phyloP scores from a whole-genome alignment of 2,797 vertebrate genomes.

The Spondyliosoma cantharus region DNA sequence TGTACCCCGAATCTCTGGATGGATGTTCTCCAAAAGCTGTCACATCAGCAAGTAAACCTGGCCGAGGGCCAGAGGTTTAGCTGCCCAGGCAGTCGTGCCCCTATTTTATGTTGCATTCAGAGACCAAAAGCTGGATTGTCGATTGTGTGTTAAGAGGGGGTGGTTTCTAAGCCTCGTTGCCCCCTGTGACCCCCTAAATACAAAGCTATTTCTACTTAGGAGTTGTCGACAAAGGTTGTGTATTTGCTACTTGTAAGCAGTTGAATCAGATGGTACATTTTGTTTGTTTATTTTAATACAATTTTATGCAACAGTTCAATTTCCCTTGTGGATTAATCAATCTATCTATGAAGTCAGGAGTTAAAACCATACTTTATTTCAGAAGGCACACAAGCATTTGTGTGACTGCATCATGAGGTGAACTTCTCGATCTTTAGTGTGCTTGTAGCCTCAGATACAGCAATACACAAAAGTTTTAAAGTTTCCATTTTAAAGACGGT shows the following conservation, averaged over 20 bases:
- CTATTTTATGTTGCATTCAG: conserved; percentile 7
- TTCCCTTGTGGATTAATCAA: too few relatives aligned
- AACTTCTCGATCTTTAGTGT: too few relatives aligned
- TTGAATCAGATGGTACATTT: neutral
- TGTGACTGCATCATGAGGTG: neutral
- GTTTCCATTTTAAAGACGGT: neutral
- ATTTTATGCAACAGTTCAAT: too few relatives aligned
- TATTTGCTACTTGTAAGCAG: neutral
- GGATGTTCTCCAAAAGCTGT: conserved; percentile 53
- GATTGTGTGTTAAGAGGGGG: too few relatives aligned
- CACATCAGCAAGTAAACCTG: conserved; percentile 54
- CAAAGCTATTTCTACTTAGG: neutral
- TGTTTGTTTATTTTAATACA: neutral
- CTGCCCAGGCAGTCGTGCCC: conserved; percentile 2
- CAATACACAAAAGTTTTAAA: neutral
- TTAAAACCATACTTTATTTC: neutral
- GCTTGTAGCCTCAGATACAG: neutral
- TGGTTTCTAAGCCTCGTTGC: neutral
- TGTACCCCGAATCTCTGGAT: conserved; percentile 47
- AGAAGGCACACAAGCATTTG: neutral
- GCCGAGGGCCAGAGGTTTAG: conserved; percentile 30
- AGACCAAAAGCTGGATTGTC: neutral
- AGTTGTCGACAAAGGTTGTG: neutral
- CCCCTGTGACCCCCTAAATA: neutral
- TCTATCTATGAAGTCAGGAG: too few relatives aligned